phyloP scores from a whole-genome alignment of 37 sponge, comb jelly and placozoan genomes.

The Petrosia ficiformis region DNA sequence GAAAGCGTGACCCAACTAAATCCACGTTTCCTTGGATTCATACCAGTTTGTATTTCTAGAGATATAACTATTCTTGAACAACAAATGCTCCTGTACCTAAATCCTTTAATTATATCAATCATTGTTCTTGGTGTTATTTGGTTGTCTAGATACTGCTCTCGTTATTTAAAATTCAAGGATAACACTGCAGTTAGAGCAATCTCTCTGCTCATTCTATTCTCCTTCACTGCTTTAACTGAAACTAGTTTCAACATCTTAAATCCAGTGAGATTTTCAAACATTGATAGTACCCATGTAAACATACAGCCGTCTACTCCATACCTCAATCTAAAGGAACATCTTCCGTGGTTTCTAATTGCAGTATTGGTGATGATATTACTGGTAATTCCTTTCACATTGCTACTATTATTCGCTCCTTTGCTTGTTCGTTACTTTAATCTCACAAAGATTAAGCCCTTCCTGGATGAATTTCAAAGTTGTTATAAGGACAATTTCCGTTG shows the following conservation, averaged over 20 bases:
- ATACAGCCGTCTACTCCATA: neutral
- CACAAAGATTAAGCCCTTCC: neutral
- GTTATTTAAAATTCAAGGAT: neutral
- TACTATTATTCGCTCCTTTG: neutral
- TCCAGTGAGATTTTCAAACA: neutral
- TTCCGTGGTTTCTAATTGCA: neutral
- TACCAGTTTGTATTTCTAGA: neutral
- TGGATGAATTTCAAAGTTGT: conserved; percentile 5
- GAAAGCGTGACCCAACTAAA: conserved; percentile 1
- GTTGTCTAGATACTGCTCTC: neutral
- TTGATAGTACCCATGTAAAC: neutral
- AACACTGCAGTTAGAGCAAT: neutral
- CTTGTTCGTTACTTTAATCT: neutral
- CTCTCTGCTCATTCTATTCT: neutral
- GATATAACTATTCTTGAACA: neutral
- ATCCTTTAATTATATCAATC: neutral
- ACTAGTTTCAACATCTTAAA: neutral
- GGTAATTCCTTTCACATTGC: neutral
- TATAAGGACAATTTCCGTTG: conserved; percentile 10
- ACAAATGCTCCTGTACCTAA: too few species aligned
- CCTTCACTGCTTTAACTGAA: neutral
- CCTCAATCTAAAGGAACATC: neutral
- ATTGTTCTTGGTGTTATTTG: neutral
- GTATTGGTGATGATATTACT: neutral
- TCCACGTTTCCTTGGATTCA: neutral